A percentile compares a stretch with the other conserved stretches of the same genome.
phyloP scores from a whole-genome alignment of 1,140 invertebrate genomes.

The Limonius californicus region DNA sequence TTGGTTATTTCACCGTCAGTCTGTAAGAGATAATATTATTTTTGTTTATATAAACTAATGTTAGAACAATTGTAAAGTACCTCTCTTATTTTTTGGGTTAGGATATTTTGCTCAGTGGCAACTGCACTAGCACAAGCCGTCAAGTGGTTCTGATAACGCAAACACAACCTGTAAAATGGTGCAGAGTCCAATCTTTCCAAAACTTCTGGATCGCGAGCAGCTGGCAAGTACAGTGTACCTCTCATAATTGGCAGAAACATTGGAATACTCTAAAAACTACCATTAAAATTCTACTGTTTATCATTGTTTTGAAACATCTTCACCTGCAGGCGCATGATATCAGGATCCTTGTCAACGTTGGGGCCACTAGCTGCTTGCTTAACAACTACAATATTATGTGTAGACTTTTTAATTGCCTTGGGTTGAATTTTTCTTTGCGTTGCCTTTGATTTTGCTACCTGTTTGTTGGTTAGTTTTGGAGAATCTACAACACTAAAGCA shows the following conservation, averaged over 20 bases:
- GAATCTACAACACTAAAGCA: conserved; percentile 67
- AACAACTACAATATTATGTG: conserved; percentile 80
- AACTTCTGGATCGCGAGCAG: conserved; percentile 81
- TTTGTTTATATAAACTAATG: too few relatives aligned
- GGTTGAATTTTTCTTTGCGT: conserved; percentile 30
- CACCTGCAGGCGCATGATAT: conserved; percentile 71
- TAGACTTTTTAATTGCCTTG: conserved; percentile 31
- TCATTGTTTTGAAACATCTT: too few relatives aligned
- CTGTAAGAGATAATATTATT: too few relatives aligned
- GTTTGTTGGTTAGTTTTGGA: conserved; percentile 67
- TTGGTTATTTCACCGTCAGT: conserved; percentile 69
- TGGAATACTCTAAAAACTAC: conserved; percentile 66
- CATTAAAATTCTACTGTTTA: too few relatives aligned
- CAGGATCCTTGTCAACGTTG: conserved; percentile 71
- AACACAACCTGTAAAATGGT: conserved; percentile 59
- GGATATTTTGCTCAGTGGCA: conserved; percentile 66
- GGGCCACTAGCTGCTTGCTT: conserved; percentile 59
- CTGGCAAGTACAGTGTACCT: conserved; percentile 80
- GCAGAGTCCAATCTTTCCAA: conserved; percentile 71
- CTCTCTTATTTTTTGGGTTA: conserved; percentile 71
- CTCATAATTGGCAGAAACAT: conserved; percentile 91
- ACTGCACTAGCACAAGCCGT: conserved; percentile 67
- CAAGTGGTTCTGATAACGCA: conserved; percentile 73
- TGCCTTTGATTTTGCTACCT: conserved; percentile 36
- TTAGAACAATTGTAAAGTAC: conserved; percentile 54